Evolutionary conservation across 2,888 invertebrate species (phyloP), one percentile per base, ranked within the genome.

Genomic region (Odontomyia ornata): DNA sequence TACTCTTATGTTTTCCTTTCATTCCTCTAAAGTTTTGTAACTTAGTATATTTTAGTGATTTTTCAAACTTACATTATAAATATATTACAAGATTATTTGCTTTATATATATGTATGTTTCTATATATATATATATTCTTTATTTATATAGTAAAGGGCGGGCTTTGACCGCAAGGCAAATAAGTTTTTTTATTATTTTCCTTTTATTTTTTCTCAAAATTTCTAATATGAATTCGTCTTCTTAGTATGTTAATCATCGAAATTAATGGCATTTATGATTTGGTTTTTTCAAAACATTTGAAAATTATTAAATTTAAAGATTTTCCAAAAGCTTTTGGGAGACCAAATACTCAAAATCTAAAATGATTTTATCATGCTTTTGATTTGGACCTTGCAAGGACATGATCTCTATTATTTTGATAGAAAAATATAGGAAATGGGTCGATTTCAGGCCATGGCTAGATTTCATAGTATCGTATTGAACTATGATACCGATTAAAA

Each of bases 101-200:
- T 57, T 43, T 62, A 36, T 43, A 25, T 60, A 62, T 46, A 47
- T 69, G 18, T 77, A 57, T 75, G 56, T 77, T 28, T 30, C 7
- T 30, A 36, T 15, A 67, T 28, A 28, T 76, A 67, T 75, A 18
- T 30, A 36, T 56, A 75, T 62, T 25, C 23, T 9, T 30, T 76
- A 18, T 75, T 21, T 76, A 43, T 76, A 65, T 65, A 75, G 69
- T 72, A 62, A 75, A 81, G 81, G 82, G 81, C 81, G 82, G 81
- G 80, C 80, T 79, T 77, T 79, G 77, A 81, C 82, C 82, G 82
- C 82, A 82, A 82, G 82, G 82, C 82, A 82, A 81, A 80, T 80
- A 76, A 75, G 56, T 62, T 52, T 78, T 64, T 69, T 76, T 78
- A 7, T 78, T 64, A 21, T 52, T 65, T 76, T 62, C 60, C 60